Evolutionary conservation across 2,888 invertebrate species (phyloP).

Genomic region (Mythimna loreyi): DNA sequence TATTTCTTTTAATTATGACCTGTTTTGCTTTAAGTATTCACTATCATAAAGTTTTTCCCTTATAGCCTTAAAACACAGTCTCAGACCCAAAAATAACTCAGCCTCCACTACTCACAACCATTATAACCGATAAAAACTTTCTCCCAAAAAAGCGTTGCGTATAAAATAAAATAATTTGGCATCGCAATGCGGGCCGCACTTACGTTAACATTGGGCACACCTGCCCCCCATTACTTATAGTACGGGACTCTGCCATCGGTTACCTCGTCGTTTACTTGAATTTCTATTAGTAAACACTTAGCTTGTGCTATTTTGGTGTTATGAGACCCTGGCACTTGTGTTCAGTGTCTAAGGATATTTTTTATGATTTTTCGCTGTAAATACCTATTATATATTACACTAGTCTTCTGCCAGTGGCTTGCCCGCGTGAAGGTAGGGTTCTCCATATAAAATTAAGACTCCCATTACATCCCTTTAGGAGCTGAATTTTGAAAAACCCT

Average conservation of each 20-base stretch:
- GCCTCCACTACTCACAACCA: slow-evolving; percentile 23
- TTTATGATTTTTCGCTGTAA: neutral
- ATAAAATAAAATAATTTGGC: slow-evolving; percentile 63
- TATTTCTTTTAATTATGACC: no score
- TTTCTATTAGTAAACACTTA: slow-evolving; percentile 63
- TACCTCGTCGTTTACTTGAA: slow-evolving; percentile 55
- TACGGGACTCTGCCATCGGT: slow-evolving; percentile 55
- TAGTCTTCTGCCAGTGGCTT: no score
- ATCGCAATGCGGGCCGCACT: slow-evolving; percentile 61
- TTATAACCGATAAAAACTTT: slow-evolving; percentile 53
- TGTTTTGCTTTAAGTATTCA: no score
- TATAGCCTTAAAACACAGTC: no score
- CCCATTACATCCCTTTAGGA: no score
- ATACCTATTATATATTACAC: no score
- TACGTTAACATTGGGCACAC: slow-evolving; percentile 60
- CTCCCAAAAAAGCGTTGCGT: slow-evolving; percentile 45
- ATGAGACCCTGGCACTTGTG: slow-evolving; percentile 27
- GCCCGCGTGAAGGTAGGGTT: no score
- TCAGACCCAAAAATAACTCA: neutral
- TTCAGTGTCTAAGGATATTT: neutral
- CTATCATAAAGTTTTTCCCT: no score
- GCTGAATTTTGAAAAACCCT: no score
- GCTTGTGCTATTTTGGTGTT: slow-evolving; percentile 52
- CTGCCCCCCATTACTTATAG: slow-evolving; percentile 64
- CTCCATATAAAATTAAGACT: no score